These are phyloP conservation scores for Orchestia grillus DNA, from an alignment of 1,140 invertebrate species.

Conservation along the genomic window DNA sequence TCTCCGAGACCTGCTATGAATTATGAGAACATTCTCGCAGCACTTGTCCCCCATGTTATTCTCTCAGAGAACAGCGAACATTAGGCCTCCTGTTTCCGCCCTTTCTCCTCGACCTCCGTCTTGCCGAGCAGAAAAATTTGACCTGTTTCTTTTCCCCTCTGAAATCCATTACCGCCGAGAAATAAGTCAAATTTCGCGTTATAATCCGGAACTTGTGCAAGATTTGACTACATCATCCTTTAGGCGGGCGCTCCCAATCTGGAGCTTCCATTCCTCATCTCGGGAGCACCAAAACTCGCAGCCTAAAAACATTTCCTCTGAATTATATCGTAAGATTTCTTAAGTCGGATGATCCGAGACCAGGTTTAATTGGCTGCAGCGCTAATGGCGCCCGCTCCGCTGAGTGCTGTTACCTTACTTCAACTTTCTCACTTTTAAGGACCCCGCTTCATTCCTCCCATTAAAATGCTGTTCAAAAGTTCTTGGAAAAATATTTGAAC, in stretches of 20 bases:
- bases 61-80: neutral
- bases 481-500: neutral
- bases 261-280: slow-evolving; percentile 8
- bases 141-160: neutral
- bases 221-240: slow-evolving; percentile 43
- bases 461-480: slow-evolving; percentile 2
- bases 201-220: slow-evolving; percentile 1
- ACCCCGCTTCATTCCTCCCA: neutral
- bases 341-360: slow-evolving; percentile 4
- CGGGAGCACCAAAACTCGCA: slow-evolving; percentile 5
- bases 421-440: neutral
- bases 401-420: slow-evolving; percentile 13
- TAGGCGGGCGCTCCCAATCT: neutral
- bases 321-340: slow-evolving; percentile 44
- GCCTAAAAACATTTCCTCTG: slow-evolving; percentile 12
- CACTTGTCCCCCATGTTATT: neutral
- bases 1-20: neutral
- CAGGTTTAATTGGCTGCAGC: slow-evolving; percentile 34
- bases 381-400: slow-evolving; percentile 2
- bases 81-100: neutral
- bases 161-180: neutral
- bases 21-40: neutral
- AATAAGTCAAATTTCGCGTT: neutral
- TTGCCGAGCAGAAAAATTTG: neutral
- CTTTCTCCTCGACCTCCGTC: neutral